Conservation (phyloP, 2,888 invertebrate species). For the Tetragonula carbonaria region DNA sequence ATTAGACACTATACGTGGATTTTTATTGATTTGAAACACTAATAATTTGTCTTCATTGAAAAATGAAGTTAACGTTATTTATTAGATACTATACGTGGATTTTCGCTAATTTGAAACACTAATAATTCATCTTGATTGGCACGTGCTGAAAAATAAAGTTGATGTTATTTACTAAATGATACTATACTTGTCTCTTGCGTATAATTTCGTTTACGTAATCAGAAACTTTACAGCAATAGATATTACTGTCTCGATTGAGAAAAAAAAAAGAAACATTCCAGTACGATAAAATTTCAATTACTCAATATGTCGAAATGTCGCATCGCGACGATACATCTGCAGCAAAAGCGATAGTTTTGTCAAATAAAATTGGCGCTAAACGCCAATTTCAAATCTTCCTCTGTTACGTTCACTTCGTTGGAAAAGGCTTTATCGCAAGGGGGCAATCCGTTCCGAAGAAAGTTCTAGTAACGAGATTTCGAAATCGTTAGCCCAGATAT, state of each 20-base stretch:
- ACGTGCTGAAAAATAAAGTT: too few species aligned
- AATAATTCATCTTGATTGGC: too few species aligned
- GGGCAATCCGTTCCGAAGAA: slow-evolving; percentile 49
- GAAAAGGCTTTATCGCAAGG: not conserved
- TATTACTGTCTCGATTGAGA: not conserved
- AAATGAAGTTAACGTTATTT: too few species aligned
- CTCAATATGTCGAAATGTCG: too few species aligned
- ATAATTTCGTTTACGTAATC: not conserved
- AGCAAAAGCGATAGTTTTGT: too few species aligned
- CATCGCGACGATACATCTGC: not conserved
- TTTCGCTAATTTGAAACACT: too few species aligned
- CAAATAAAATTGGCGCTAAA: not conserved
- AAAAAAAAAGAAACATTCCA: not conserved
- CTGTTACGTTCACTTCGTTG: not conserved
- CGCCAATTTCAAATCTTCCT: not conserved
- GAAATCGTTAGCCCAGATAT: slow-evolving; percentile 59
- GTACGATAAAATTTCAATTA: not conserved
- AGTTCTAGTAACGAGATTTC: slow-evolving; percentile 59
- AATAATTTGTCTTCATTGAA: too few species aligned
- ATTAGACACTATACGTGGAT: too few species aligned
- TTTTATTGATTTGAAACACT: too few species aligned
- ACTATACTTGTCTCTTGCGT: too few species aligned
- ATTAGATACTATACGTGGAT: too few species aligned
- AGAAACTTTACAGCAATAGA: not conserved
- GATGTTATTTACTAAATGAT: too few species aligned